These are phyloP conservation scores for Apogon hyalosoma DNA, from an alignment of 2,797 vertebrate species.

Conservation along the genomic window DNA sequence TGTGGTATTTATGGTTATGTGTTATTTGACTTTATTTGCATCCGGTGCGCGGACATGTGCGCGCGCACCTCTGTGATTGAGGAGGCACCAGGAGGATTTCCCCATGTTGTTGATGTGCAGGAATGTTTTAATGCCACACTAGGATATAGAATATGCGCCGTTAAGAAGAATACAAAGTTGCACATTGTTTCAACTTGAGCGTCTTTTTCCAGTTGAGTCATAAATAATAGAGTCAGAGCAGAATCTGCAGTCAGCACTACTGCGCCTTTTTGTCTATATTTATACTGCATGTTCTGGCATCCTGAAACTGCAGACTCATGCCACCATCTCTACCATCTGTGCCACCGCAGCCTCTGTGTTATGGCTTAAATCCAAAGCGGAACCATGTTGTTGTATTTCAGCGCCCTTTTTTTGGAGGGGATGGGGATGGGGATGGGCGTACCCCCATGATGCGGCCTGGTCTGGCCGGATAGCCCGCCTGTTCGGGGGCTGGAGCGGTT, in stretches of 20 bases:
- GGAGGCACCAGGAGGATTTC: not conserved
- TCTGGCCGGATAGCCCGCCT: slow-evolving; percentile 50
- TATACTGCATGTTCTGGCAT: slow-evolving; percentile 39
- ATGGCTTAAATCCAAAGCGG: slow-evolving; percentile 18
- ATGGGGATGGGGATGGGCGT: slow-evolving; percentile 68
- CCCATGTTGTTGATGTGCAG: not conserved
- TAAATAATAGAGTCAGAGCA: slow-evolving; percentile 43
- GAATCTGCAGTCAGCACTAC: slow-evolving; percentile 47
- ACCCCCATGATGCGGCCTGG: slow-evolving; percentile 67
- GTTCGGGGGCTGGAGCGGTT: slow-evolving; percentile 49
- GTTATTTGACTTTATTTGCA: slow-evolving; percentile 27
- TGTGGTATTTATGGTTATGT: not conserved
- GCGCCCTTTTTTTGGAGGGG: slow-evolving; percentile 68
- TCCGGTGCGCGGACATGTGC: not conserved
- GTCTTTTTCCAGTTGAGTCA: slow-evolving; percentile 7
- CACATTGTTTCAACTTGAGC: not conserved
- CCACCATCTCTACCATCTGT: not conserved
- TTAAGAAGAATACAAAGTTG: slow-evolving; percentile 22
- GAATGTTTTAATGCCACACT: not conserved
- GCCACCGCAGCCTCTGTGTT: not conserved
- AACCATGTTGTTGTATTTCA: slow-evolving; percentile 62
- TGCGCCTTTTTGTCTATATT: slow-evolving; percentile 44
- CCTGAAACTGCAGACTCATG: slow-evolving; percentile 73
- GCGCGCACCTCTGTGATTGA: not conserved
- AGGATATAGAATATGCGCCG: not conserved